These are phyloP conservation scores for Anoplophora glabripennis DNA, from an alignment of 1,140 invertebrate species.

Conservation along the genomic window DNA sequence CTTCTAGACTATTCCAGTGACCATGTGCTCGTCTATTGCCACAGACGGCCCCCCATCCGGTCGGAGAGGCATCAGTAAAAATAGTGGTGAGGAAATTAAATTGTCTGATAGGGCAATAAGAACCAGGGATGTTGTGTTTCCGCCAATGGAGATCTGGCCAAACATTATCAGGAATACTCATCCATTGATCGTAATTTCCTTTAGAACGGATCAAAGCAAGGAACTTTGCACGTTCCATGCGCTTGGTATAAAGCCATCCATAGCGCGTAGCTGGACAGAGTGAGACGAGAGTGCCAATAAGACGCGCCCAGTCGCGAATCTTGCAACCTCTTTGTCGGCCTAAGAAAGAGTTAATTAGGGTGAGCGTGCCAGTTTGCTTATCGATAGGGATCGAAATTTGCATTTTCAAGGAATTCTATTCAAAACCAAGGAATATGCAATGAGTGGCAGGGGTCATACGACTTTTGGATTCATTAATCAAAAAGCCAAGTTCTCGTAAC, in stretches of 20 bases:
- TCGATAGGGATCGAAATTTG: constrained; percentile 11
- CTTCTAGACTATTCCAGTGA: constrained; percentile 33
- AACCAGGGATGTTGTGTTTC: constrained; percentile 22
- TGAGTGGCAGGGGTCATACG: no score
- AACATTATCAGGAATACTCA: no score
- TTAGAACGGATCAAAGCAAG: no score
- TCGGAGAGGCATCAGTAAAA: constrained; percentile 43
- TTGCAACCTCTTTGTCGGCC: not conserved
- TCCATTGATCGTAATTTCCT: no score
- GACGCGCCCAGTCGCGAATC: not conserved
- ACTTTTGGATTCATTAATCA: constrained; percentile 13
- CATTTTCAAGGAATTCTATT: constrained; percentile 5
- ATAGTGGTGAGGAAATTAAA: constrained; percentile 39
- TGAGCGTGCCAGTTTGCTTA: no score
- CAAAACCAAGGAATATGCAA: constrained; percentile 19
- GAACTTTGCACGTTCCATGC: no score
- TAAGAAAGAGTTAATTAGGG: no score
- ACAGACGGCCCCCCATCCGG: constrained; percentile 44
- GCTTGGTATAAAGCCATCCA: no score
- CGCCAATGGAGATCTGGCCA: constrained; percentile 41
- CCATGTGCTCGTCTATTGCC: constrained; percentile 29
- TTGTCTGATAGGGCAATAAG: constrained; percentile 7
- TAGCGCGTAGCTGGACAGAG: no score
- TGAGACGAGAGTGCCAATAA: constrained; percentile 1
- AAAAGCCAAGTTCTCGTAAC: constrained; percentile 12